A percentile compares a stretch with the other conserved stretches of the same genome.
These are phyloP conservation scores for Phanerotoma sp. DNA, from an alignment of 2,888 invertebrate species.

Conservation along the genomic window DNA sequence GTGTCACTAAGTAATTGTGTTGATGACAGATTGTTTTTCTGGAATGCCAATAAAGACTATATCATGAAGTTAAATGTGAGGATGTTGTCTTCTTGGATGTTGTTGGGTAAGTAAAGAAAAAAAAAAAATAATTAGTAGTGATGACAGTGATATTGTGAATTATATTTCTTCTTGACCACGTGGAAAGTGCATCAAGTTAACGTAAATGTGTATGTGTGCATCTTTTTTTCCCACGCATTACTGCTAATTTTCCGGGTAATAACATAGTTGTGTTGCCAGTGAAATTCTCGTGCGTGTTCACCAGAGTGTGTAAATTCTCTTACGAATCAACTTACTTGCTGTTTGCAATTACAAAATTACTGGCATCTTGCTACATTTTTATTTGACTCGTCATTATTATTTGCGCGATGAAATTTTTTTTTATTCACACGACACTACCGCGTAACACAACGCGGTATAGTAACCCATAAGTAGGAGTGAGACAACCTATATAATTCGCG, in stretches of 20 bases:
- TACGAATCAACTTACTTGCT: conserved; percentile 7
- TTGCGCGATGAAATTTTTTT: no score
- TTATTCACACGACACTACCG: no score
- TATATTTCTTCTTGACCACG: neutral
- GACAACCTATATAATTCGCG: no score
- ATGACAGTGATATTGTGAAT: neutral
- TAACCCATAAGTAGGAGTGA: no score
- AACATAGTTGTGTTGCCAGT: neutral
- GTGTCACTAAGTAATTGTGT: no score
- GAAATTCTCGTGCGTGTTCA: conserved; percentile 19
- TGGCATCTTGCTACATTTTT: neutral
- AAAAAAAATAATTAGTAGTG: no score
- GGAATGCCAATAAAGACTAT: conserved; percentile 12
- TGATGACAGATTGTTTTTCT: conserved; percentile 40
- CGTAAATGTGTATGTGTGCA: no score
- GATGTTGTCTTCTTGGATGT: conserved; percentile 37
- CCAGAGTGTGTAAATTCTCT: conserved; percentile 21
- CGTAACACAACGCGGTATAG: no score
- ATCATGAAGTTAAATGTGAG: neutral
- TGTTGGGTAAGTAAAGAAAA: conserved; percentile 43
- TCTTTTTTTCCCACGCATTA: conserved; percentile 2
- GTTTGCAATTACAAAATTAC: conserved; percentile 6
- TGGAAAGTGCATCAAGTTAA: neutral
- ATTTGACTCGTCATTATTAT: no score
- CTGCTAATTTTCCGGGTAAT: neutral